A percentile compares a stretch with the other conserved stretches of the same genome.
Conservation (phyloP, 2,113 vertebrate genomes). For the Laterallus jamaicensis region DNA sequence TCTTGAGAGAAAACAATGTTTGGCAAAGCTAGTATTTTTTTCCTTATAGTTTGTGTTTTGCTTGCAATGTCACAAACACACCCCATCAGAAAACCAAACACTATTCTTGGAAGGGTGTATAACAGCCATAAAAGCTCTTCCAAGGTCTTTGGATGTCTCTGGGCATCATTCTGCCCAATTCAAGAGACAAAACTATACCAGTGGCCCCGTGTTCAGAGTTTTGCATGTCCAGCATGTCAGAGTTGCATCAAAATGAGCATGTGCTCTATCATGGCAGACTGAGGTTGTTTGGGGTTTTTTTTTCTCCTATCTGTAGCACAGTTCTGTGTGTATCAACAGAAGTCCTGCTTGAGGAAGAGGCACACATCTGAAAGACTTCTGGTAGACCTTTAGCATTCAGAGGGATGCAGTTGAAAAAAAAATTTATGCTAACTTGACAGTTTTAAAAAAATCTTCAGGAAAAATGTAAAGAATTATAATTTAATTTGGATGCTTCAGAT, state of each 20-base stretch:
- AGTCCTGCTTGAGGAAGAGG: not conserved
- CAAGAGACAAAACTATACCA: not conserved
- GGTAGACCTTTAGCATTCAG: not conserved
- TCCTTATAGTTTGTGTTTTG: not conserved
- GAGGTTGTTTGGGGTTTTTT: not conserved
- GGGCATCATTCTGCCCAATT: not conserved
- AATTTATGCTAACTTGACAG: not conserved
- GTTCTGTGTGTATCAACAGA: not conserved
- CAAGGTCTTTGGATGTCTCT: not conserved
- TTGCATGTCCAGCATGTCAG: not conserved
- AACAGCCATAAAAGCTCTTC: not conserved
- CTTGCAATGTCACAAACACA: not conserved
- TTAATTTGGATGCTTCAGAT: not conserved
- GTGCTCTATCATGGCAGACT: not conserved
- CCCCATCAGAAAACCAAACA: not conserved
- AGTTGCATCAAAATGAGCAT: not conserved
- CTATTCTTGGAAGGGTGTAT: not conserved
- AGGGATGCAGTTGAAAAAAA: not conserved
- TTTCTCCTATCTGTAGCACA: not conserved
- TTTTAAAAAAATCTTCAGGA: not conserved
- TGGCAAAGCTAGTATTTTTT: not conserved
- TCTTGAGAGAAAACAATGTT: not conserved
- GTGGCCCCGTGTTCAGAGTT: not conserved
- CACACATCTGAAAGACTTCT: not conserved
- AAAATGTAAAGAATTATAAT: slow-evolving; percentile 38